Percentiles rank a stretch among this genome's conserved stretches.
Conservation (phyloP, 2,797 vertebrate genomes). For the Sebastolobus alascanus region DNA sequence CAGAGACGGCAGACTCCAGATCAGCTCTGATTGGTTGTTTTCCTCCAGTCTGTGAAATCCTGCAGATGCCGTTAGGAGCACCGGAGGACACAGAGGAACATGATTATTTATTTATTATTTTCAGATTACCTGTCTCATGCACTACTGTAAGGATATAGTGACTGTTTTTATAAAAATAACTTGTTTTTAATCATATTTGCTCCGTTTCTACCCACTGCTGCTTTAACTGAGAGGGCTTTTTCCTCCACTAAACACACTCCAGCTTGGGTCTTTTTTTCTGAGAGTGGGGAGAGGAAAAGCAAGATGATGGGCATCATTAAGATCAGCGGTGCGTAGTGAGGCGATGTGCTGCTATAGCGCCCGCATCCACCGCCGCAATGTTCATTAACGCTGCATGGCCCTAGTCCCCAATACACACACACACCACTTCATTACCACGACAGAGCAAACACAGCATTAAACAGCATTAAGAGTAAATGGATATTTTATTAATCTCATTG, state of each 20-base stretch:
- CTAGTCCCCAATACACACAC: conserved; percentile 19
- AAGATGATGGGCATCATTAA: conserved; percentile 75
- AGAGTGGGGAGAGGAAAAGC: conserved; percentile 23
- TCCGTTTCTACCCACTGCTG: too few relatives aligned
- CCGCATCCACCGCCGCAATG: conserved; percentile 49
- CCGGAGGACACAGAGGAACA: too few relatives aligned
- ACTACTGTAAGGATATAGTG: too few relatives aligned
- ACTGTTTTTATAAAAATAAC: too few relatives aligned
- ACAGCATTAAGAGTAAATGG: conserved; percentile 58
- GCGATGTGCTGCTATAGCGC: conserved; percentile 31
- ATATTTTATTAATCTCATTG: conserved; percentile 65
- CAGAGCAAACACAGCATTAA: conserved; percentile 66
- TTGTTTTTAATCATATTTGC: too few relatives aligned
- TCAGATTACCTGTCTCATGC: too few relatives aligned
- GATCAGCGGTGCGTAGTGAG: conserved; percentile 69
- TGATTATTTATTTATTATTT: too few relatives aligned
- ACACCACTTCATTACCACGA: conserved; percentile 50
- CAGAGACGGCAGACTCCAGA: too few relatives aligned
- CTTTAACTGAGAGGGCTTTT: conserved; percentile 8
- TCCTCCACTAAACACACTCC: conserved; percentile 21
- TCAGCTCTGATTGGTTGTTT: too few relatives aligned
- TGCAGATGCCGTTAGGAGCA: too few relatives aligned
- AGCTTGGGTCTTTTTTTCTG: background rate
- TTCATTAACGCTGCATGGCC: conserved; percentile 56
- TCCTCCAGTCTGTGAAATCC: too few relatives aligned